A percentile compares a stretch with the other conserved stretches of the same genome.
phyloP scores from a whole-genome alignment of 2,888 invertebrate genomes.

The Oscheius sp. region DNA sequence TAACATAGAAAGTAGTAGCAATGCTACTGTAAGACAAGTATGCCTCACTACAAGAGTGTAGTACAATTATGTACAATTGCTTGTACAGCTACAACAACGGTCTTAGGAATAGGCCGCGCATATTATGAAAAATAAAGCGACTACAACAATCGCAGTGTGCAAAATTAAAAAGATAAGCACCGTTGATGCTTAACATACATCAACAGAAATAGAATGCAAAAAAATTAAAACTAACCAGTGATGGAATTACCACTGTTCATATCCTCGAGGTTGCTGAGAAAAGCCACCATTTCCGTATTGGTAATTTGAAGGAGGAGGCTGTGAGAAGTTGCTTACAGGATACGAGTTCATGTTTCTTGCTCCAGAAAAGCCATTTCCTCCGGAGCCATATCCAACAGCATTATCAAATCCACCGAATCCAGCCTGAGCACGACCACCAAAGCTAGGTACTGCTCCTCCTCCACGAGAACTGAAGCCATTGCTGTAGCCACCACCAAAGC shows the following conservation, averaged over 20 bases:
- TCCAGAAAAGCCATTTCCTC: background rate
- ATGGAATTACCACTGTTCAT: constrained; percentile 12
- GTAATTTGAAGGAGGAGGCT: background rate
- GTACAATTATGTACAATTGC: no score
- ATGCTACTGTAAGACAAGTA: no score
- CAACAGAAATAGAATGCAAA: background rate
- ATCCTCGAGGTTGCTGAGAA: constrained; percentile 20
- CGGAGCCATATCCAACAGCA: background rate
- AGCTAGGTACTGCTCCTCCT: no score
- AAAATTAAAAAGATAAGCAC: background rate
- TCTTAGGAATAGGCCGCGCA: no score
- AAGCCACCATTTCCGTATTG: background rate
- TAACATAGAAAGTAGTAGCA: no score
- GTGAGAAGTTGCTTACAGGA: background rate
- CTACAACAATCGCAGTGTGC: no score
- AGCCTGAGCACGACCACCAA: background rate
- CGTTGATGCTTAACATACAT: background rate
- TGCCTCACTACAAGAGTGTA: no score
- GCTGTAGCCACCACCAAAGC: constrained; percentile 4
- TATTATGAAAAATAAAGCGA: no score
- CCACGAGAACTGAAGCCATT: background rate
- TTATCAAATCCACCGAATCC: background rate
- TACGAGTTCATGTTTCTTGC: background rate
- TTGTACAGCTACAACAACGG: no score
- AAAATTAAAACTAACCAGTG: background rate